These are phyloP conservation scores for Stictocephala bisonia DNA, from an alignment of 2,888 invertebrate species.

Conservation along the genomic window DNA sequence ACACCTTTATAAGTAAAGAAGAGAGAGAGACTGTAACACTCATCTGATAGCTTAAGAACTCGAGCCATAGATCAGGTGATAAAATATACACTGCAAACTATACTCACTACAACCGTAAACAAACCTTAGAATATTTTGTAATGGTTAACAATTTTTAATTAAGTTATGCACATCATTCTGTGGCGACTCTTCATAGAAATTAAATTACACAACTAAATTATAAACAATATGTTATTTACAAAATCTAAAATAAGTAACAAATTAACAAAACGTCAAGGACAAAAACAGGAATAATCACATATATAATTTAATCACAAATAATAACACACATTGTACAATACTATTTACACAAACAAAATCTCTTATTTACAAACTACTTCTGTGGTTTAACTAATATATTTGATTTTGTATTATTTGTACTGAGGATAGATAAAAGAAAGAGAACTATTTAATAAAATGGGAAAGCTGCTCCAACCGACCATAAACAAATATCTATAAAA, in stretches of 20 bases:
- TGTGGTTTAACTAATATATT: not conserved
- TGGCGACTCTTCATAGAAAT: not conserved
- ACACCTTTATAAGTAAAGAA: no score
- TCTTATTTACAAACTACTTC: slow-evolving; percentile 8
- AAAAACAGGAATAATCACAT: slow-evolving; percentile 33
- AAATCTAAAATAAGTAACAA: slow-evolving; percentile 33
- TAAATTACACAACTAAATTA: slow-evolving; percentile 4
- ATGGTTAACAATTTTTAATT: no score
- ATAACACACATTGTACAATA: slow-evolving; percentile 37
- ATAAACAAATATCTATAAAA: no score
- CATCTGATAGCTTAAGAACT: slow-evolving; percentile 9
- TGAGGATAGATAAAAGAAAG: not conserved
- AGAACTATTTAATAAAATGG: not conserved
- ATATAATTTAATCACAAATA: slow-evolving; percentile 35
- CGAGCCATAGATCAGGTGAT: slow-evolving; percentile 5
- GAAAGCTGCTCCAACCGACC: no score
- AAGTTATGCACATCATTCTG: not conserved
- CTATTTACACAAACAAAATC: slow-evolving; percentile 21
- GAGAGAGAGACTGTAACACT: not conserved
- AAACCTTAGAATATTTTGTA: no score
- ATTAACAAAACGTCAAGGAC: slow-evolving; percentile 23
- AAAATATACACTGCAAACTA: slow-evolving; percentile 16
- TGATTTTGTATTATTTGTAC: slow-evolving; percentile 17
- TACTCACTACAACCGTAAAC: no score
- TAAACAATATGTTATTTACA: slow-evolving; percentile 36